phyloP scores from a whole-genome alignment of 2,113 vertebrate species.

The Meleagris gallopavo region DNA sequence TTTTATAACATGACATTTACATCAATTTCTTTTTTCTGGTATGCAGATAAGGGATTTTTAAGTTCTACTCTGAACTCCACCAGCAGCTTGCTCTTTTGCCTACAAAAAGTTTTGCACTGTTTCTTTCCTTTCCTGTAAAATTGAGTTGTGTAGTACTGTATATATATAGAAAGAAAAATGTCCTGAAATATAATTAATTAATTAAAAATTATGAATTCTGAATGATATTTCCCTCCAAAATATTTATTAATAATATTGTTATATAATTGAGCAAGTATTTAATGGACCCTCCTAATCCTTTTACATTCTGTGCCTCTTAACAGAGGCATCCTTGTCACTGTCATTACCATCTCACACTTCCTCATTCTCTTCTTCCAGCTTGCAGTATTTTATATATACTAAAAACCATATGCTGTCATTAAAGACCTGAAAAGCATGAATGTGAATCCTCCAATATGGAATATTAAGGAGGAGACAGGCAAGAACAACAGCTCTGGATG shows the following conservation, averaged over 20 bases:
- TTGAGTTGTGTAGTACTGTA: neutral
- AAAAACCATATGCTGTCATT: neutral
- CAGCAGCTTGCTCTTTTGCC: neutral
- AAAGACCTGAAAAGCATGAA: neutral
- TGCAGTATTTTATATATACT: neutral
- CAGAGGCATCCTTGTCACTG: fast-evolving
- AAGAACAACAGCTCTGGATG: neutral
- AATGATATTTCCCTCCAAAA: neutral
- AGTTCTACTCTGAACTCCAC: neutral
- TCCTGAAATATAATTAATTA: neutral
- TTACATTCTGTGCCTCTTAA: neutral
- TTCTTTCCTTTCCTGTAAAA: neutral
- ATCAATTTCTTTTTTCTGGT: neutral
- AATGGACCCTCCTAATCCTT: neutral
- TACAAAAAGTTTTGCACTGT: neutral
- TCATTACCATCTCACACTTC: neutral
- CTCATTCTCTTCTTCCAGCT: neutral
- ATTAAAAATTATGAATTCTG: neutral
- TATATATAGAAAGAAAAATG: neutral
- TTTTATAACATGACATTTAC: neutral
- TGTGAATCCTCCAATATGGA: neutral
- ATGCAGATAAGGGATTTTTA: neutral
- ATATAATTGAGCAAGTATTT: neutral
- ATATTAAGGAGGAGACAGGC: neutral
- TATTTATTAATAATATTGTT: neutral